Base-by-base conservation (phyloP, 1,140 invertebrate species). In the Stenopsyche tienmushanensis region DNA sequence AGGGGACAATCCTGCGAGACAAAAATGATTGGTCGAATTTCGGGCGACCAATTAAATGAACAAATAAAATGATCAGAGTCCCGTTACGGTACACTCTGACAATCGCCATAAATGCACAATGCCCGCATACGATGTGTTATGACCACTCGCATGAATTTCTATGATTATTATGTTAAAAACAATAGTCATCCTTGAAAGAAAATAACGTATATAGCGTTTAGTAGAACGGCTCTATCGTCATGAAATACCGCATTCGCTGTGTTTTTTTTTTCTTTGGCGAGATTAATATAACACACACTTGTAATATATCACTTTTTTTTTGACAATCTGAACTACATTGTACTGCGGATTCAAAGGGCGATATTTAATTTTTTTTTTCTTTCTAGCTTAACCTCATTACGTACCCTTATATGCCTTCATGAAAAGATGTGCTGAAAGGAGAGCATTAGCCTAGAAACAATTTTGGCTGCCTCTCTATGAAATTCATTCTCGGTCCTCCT, bases 301-400 rank as follows among this genome's bases (percentile, higher is more conserved):
- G 52, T 29, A 20, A 55, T 55, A 34, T 34, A 55, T 55, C 52
- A 55, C 24, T 17, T 55, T 55, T 17, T 55, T 55, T 55, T 39
- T 55, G 52, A 55, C 52, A 55, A 55, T 55, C 29, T 34, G 52
- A 55, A 55, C 39, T 55, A 34, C 29, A 34, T 50, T 23, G 18
- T 50, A 23, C 21, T 15, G 21, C 47, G 13, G 15, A 50, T 34
- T 34, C 7, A 34, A 25, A 55, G 52, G 26, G 39, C 25, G 25
- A 55, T 55, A 55, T 55, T 26, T 55, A 20, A 55, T 20, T 10
- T 49, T 5, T 23, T 55, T 55, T 55, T 39, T 39, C n/a, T 20
- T 23, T n/a, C n/a, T n/a, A n/a, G n/a, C 52, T 34, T 55, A 55
- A 55, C 52, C 52, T 55, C 52, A 55, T 55, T 55, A 55, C 39